These are phyloP conservation scores for Oostethus manadensis DNA, from an alignment of 2,113 vertebrate genomes.

Conservation along the genomic window DNA sequence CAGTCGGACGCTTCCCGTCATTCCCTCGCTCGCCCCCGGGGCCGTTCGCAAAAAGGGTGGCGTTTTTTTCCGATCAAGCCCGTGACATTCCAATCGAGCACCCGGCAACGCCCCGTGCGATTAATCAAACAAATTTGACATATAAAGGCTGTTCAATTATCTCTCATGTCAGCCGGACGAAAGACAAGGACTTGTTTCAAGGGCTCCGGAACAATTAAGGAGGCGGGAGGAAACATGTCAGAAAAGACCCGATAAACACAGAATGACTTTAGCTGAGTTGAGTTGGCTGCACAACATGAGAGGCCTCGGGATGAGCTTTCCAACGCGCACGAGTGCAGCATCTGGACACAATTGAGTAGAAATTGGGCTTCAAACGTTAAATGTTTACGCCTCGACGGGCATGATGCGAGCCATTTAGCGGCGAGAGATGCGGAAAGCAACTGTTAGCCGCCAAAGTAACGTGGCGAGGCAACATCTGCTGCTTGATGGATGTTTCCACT, in stretches of 20 bases:
- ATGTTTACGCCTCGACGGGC: slow-evolving; percentile 45
- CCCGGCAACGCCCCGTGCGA: slow-evolving; percentile 7
- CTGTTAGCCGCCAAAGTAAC: background rate
- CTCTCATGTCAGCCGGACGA: slow-evolving; percentile 16
- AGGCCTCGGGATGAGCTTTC: slow-evolving; percentile 9
- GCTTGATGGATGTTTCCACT: slow-evolving; percentile 36
- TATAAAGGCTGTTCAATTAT: slow-evolving; percentile 41
- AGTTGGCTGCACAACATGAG: too few relatives aligned
- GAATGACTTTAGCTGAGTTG: too few relatives aligned
- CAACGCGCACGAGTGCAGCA: slow-evolving; percentile 53
- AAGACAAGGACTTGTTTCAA: slow-evolving; percentile 26
- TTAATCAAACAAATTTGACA: slow-evolving; percentile 53
- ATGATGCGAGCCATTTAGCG: slow-evolving; percentile 50
- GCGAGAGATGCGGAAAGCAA: slow-evolving; percentile 22
- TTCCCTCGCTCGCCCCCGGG: background rate
- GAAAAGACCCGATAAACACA: slow-evolving; percentile 39
- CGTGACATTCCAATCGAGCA: slow-evolving; percentile 22
- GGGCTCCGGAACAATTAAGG: slow-evolving; percentile 34
- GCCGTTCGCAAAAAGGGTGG: slow-evolving; percentile 13
- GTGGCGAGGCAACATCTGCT: slow-evolving; percentile 19
- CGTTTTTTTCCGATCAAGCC: slow-evolving; percentile 36
- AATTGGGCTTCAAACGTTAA: slow-evolving; percentile 40
- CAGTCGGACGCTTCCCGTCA: background rate
- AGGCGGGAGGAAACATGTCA: background rate
- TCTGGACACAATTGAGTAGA: slow-evolving; percentile 49